Evolutionary conservation across 2,888 invertebrate genomes (phyloP).

Genomic region (Zonitis immaculata): DNA sequence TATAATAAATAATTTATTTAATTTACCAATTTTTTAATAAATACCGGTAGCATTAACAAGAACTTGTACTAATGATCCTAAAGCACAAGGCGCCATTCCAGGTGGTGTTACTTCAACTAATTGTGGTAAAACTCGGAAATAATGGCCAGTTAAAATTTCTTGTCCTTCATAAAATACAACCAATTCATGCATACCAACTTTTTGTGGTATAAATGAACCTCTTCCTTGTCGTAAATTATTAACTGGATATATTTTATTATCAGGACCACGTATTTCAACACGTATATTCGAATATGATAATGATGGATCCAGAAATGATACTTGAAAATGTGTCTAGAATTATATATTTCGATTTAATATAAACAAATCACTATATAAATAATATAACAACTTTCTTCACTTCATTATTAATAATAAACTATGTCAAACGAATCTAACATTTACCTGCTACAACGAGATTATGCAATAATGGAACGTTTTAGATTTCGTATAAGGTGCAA

Average conservation of each 20-base stretch:
- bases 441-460: constrained; percentile 6
- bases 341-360: no score
- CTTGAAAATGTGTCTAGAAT: constrained; percentile 70
- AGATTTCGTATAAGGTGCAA: not conserved
- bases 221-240: constrained; percentile 65
- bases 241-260: constrained; percentile 48
- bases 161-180: constrained; percentile 57
- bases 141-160: constrained; percentile 56
- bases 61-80: constrained; percentile 93
- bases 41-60: constrained; percentile 78
- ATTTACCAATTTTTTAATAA: no score
- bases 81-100: constrained; percentile 92
- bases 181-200: constrained; percentile 89
- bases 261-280: constrained; percentile 45
- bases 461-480: not conserved
- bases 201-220: constrained; percentile 81
- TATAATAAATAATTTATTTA: no score
- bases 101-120: constrained; percentile 82
- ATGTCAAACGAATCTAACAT: constrained; percentile 14
- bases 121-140: constrained; percentile 83
- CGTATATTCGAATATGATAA: constrained; percentile 42
- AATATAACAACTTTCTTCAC: constrained; percentile 11
- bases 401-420: constrained; percentile 15
- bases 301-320: constrained; percentile 62
- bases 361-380: no score